Base-by-base conservation (phyloP, 1,140 invertebrate genomes). In the Notospermus geniculatus region DNA sequence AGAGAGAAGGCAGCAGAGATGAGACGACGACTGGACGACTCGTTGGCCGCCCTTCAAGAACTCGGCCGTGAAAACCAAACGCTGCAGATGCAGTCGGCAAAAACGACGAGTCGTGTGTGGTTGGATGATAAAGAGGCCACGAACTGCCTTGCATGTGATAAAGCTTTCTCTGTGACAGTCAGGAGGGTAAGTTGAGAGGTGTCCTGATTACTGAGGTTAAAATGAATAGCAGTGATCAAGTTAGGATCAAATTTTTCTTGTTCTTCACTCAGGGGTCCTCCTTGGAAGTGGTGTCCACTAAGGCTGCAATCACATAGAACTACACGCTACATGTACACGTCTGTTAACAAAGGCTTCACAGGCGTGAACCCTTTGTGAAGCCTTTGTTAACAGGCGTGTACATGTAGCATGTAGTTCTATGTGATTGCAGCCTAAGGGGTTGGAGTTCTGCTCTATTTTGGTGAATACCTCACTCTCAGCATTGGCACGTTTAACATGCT, bases 1-100 rank as follows among this genome's bases (percentile, higher is more conserved):
- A 67, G 78, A 54, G 70, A 74, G 19, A 79, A 74, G 17, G 70
- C 77, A 7, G 62, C 71, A 50, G 84, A 85, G 64, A 62, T 83
- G 17, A 67, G 81, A 58, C 70, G 83, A 4, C 84, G 83, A 64
- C 71, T 84, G 53, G 85, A 86, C 43, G 85, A 87, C 70, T 76
- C 81, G 41, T 78, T 83, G 46, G 82, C 84, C 30, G 85, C 85
- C 36, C 70, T 87, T 39, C 85, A 86, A 64, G 85, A 87, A 71
- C 72, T 87, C 23, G 85, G 85, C 1, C 63, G 85, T 58, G 85
- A 87, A 70, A 86, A 87, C 71, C 85, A 86, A 67, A 82, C 80
- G 17, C 71, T 86, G 45, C 85, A 86, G 78, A 83, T 87, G 58
- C 83, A 85, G 68, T 83, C 81, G 39, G 83, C 81, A 36, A 86